Evolutionary conservation across 2,797 vertebrate species (phyloP), one percentile per base, ranked within the genome.

Genomic region (Catostomus latipinnis): DNA sequence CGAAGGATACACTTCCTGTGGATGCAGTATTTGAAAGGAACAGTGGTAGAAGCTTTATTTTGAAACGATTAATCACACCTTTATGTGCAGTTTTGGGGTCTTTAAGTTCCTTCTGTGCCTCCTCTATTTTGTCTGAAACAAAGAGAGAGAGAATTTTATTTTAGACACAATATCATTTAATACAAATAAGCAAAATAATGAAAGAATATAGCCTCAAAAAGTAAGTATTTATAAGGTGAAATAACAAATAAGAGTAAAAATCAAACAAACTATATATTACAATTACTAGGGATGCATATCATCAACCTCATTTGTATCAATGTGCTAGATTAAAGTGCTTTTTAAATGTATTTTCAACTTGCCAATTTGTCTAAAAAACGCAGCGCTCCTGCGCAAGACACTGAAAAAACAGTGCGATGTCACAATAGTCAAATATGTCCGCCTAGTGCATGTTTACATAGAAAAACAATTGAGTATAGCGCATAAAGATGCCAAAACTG

Each of bases 31-130:
- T 78, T 77, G 43, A 61, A 77, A 45, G 1, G n/a, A 71, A 11
- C 60, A 16, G 50, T 66, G 22, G 54, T 12, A 75, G n/a, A 67
- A 63, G 18, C 56, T 60, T n/a, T 49, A 16, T 34, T 54, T 46
- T 72, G 22, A 66, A 61, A 73, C 49, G 62, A 69, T 52, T 49
- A 8, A 13, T 74, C 88, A 94, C 94, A 99, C 97, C 96, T 96
- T 96, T 96, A 88, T 96, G 94, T 87, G 95, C 88, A 84, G 91
- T 94, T 92, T 96, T 95, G 73, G 96, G 96, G 84, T 95, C 96
- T 87, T 96, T 97, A 50, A 99, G 95, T 87, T 99, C 96, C 87
- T 99, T 99, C 91, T 99, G 97, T 88, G 97, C 98, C 93, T 99
- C 98, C 93, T 99, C 95, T 81, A 99, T 99, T 96, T 99, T 99